A percentile compares a stretch with the other conserved stretches of the same genome.
phyloP scores from a whole-genome alignment of 2,888 invertebrate genomes.

The Thera britannica region DNA sequence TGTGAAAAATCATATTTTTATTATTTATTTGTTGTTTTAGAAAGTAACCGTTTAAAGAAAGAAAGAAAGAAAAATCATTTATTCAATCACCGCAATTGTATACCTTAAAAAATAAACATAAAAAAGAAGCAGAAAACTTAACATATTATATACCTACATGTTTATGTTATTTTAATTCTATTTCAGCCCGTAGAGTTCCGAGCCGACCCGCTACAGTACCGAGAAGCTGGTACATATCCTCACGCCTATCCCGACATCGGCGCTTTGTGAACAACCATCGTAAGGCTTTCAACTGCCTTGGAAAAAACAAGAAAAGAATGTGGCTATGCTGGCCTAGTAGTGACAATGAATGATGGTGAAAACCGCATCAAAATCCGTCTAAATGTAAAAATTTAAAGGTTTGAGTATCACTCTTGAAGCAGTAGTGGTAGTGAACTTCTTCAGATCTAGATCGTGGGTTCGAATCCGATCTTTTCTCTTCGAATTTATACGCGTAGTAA shows the following conservation, averaged over 20 bases:
- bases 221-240: slow-evolving; percentile 93
- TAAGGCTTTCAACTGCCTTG: neutral
- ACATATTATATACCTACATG: too few species aligned
- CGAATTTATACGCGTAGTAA: neutral
- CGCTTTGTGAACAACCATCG: slow-evolving; percentile 86
- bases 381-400: too few species aligned
- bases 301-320: neutral
- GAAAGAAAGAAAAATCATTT: too few species aligned
- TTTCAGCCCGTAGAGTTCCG: slow-evolving; percentile 92
- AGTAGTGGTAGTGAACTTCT: neutral
- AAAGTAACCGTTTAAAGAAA: too few species aligned
- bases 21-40: too few species aligned
- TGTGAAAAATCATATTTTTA: too few species aligned
- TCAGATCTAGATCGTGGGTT: neutral
- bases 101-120: too few species aligned
- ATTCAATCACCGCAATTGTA: too few species aligned
- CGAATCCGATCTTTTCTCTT: neutral
- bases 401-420: neutral
- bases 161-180: neutral
- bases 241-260: slow-evolving; percentile 95
- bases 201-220: slow-evolving; percentile 97
- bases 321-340: too few species aligned
- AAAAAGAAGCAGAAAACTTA: too few species aligned
- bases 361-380: too few species aligned
- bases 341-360: too few species aligned